A percentile compares a stretch with the other conserved stretches of the same genome.
Evolutionary conservation across 1,140 invertebrate genomes (phyloP).

Genomic region (Cydia fagiglandana): DNA sequence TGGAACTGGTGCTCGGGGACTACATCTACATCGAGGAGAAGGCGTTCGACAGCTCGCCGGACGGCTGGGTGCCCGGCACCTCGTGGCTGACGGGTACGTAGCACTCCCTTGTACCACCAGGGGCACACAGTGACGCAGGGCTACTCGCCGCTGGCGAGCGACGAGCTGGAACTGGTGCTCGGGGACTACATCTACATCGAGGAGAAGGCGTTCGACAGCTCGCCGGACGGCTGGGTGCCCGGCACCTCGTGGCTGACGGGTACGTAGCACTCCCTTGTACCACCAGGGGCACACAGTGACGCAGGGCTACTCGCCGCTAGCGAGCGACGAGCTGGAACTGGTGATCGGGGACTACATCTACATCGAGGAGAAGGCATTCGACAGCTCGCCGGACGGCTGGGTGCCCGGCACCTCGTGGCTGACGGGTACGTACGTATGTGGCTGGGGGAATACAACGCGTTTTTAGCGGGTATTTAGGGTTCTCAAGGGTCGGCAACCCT

Average conservation of each 20-base stretch:
- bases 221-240: constrained; percentile 91
- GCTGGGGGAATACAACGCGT: no score
- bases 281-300: constrained; percentile 88
- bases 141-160: constrained; percentile 87
- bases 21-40: constrained; percentile 90
- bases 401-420: constrained; percentile 92
- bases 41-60: constrained; percentile 84
- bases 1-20: constrained; percentile 91
- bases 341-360: constrained; percentile 93
- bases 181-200: constrained; percentile 94
- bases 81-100: constrained; percentile 87
- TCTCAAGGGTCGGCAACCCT: no score
- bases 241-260: constrained; percentile 92
- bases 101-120: constrained; percentile 60
- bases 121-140: constrained; percentile 90
- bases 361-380: constrained; percentile 85
- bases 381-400: constrained; percentile 90
- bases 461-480: no score
- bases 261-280: constrained; percentile 34
- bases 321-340: constrained; percentile 91
- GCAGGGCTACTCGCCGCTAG: constrained; percentile 87
- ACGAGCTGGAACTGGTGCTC: constrained; percentile 91
- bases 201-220: constrained; percentile 84
- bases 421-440: constrained; percentile 81
- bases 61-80: constrained; percentile 93